These are phyloP conservation scores for Embidobia sp. DNA, from an alignment of 2,888 invertebrate species.

Conservation along the genomic window DNA sequence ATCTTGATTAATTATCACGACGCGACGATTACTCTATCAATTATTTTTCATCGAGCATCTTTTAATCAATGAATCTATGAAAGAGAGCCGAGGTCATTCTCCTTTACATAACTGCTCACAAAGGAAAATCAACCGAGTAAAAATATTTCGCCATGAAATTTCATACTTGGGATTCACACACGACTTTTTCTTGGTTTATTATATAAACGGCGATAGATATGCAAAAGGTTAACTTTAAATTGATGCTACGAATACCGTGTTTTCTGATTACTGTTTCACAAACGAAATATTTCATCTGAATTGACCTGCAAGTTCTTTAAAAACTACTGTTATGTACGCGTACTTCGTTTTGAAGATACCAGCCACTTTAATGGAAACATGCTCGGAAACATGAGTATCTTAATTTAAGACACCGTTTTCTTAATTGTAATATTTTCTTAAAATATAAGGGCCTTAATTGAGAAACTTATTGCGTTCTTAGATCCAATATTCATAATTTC, in stretches of 20 bases:
- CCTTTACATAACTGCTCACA: constrained; percentile 47
- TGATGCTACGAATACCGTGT: background rate
- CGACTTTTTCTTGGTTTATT: constrained; percentile 23
- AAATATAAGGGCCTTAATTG: too few species aligned
- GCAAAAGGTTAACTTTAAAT: background rate
- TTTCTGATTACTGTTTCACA: too few species aligned
- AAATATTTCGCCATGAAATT: constrained; percentile 35
- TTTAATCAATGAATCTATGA: constrained; percentile 33
- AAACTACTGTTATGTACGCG: too few species aligned
- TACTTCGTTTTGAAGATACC: too few species aligned
- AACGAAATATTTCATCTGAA: too few species aligned
- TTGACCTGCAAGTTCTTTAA: too few species aligned
- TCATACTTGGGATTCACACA: constrained; percentile 20
- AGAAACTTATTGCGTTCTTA: too few species aligned
- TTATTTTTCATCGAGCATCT: constrained; percentile 31
- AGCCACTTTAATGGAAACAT: too few species aligned
- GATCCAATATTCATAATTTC: too few species aligned
- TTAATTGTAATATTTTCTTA: too few species aligned
- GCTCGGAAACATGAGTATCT: too few species aligned
- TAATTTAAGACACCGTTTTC: too few species aligned
- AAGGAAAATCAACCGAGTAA: constrained; percentile 26
- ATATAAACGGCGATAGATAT: constrained; percentile 18
- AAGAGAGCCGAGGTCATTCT: constrained; percentile 51
- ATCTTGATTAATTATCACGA: constrained; percentile 8
- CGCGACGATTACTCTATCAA: constrained; percentile 1